Conservation (phyloP, 1,140 invertebrate species). For the Drosophila serrata region DNA sequence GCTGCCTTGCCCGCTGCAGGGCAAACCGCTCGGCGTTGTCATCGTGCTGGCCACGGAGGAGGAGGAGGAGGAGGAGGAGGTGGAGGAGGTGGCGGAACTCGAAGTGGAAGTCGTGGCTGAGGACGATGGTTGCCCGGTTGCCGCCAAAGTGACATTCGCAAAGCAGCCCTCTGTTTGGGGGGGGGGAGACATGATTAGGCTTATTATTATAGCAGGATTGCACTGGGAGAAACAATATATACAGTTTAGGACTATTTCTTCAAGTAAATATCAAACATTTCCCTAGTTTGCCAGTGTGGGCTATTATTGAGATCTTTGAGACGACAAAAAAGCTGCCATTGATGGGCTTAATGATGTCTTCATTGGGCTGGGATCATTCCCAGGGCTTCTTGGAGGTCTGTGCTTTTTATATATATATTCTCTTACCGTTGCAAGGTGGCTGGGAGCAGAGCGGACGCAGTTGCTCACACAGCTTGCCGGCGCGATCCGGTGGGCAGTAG, state of each 20-base stretch:
- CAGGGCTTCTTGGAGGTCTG: conserved; percentile 16
- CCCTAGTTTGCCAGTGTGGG: neutral
- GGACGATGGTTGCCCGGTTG: conserved; percentile 2
- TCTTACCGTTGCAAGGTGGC: conserved; percentile 87
- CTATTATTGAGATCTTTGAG: neutral
- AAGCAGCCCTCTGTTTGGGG: conserved; percentile 78
- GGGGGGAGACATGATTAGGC: conserved; percentile 59
- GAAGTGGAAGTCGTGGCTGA: conserved; percentile 25
- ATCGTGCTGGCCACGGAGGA: conserved; percentile 12
- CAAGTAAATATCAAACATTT: too few species aligned
- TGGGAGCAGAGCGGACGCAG: conserved; percentile 87
- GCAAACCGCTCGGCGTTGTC: conserved; percentile 84
- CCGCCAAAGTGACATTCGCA: conserved; percentile 73
- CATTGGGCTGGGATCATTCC: conserved; percentile 28
- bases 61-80: neutral
- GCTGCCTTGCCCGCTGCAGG: conserved; percentile 92
- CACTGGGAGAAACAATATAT: neutral
- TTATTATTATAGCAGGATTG: conserved; percentile 33
- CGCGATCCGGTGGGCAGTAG: conserved; percentile 94
- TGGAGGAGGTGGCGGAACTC: neutral
- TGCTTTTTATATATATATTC: conserved; percentile 7
- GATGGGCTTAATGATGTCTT: conserved; percentile 38
- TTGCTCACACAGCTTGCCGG: conserved; percentile 95
- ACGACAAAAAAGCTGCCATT: conserved; percentile 36
- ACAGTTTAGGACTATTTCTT: neutral